A percentile compares a stretch with the other conserved stretches of the same genome.
phyloP scores from a whole-genome alignment of 2,113 vertebrate genomes.

The Aegithalos caudatus region DNA sequence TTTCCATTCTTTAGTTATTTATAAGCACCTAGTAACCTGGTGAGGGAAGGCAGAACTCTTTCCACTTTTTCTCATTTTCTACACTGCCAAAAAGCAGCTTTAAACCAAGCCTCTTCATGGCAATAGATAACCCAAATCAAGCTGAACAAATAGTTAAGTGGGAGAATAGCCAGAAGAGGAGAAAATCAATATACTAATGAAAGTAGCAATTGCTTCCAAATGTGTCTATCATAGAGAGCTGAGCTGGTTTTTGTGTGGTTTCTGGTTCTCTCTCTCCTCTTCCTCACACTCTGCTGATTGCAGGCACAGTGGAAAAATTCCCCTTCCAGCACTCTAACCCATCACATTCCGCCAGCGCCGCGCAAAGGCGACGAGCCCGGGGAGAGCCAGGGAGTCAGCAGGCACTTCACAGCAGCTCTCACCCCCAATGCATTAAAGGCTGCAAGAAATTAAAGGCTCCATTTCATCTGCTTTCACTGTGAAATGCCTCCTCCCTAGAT shows the following conservation, averaged over 20 bases:
- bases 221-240: not conserved
- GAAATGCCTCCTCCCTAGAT: not conserved
- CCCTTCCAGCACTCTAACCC: not conserved
- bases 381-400: not conserved
- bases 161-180: not conserved
- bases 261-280: not conserved
- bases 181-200: slow-evolving; percentile 20
- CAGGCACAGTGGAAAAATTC: not conserved
- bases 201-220: not conserved
- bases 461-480: not conserved
- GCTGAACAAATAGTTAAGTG: not conserved
- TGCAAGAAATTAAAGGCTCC: slow-evolving; percentile 11
- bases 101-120: not conserved
- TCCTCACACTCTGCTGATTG: not conserved
- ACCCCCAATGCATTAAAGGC: not conserved
- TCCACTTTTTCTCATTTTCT: slow-evolving; percentile 17
- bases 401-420: not conserved
- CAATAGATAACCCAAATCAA: not conserved
- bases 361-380: rapidly evolving
- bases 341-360: rapidly evolving
- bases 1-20: not conserved
- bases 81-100: not conserved
- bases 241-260: not conserved
- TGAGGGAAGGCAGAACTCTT: not conserved
- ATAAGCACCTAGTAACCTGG: not conserved